Evolutionary conservation across 23 tunicate genomes (phyloP).

Genomic region (Botrylloides violaceus): DNA sequence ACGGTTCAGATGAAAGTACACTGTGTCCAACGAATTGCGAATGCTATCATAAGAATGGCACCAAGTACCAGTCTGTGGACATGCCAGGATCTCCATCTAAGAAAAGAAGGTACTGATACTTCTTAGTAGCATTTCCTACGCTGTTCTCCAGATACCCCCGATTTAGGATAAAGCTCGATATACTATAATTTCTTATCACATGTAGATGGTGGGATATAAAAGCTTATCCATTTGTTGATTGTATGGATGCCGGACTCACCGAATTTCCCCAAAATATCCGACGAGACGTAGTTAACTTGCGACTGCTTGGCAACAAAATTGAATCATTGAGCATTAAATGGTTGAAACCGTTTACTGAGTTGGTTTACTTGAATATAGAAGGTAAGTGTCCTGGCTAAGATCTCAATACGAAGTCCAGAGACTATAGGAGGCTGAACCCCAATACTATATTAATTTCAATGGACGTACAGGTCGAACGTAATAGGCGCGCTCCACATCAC

Average conservation of each 20-base stretch:
- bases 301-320: conserved; percentile 19
- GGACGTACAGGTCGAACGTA: too few species aligned
- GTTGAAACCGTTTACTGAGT: conserved; percentile 12
- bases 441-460: too few species aligned
- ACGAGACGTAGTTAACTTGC: conserved; percentile 23
- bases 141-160: too few species aligned
- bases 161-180: too few species aligned
- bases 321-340: conserved; percentile 9
- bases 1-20: not conserved
- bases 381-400: conserved; percentile 28
- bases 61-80: not conserved
- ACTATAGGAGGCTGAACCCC: too few species aligned
- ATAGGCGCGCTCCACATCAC: too few species aligned
- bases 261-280: conserved; percentile 37
- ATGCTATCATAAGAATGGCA: not conserved
- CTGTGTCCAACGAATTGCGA: not conserved
- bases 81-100: not conserved
- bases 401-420: too few species aligned
- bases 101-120: too few species aligned
- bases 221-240: conserved; percentile 36
- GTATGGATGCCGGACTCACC: conserved; percentile 26
- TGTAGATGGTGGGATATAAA: not conserved
- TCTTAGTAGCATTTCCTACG: too few species aligned
- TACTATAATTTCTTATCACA: too few species aligned
- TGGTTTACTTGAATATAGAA: conserved; percentile 25